Percentiles rank a stretch among this genome's conserved stretches.
phyloP scores from a whole-genome alignment of 1,140 invertebrate species.

The Triops longicaudatus region DNA sequence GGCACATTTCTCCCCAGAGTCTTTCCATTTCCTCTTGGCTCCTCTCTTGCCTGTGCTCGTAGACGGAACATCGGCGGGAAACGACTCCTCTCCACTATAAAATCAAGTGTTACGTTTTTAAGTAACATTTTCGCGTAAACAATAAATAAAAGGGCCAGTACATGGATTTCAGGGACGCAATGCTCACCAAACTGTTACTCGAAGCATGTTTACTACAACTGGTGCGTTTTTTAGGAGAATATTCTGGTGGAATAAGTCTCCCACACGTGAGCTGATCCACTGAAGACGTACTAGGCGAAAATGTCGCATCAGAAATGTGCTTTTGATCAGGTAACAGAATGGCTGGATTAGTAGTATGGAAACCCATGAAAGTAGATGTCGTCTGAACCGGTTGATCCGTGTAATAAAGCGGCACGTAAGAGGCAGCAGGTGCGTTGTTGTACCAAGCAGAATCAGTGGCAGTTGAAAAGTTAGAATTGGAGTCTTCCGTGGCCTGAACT shows the following conservation, averaged over 20 bases:
- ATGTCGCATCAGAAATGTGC: background rate
- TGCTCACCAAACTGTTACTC: background rate
- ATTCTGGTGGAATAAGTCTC: background rate
- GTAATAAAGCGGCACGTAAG: background rate
- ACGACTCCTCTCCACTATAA: background rate
- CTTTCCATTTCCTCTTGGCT: background rate
- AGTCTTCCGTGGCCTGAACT: background rate
- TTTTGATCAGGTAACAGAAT: background rate
- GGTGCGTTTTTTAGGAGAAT: background rate
- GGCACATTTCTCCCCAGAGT: slow-evolving; percentile 1
- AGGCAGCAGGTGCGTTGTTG: background rate
- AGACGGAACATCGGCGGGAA: background rate
- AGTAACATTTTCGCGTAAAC: background rate
- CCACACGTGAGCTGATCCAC: background rate
- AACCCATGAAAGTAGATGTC: background rate
- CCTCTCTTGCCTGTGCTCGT: background rate
- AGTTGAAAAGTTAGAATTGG: background rate
- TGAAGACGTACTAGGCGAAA: background rate
- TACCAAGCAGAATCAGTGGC: background rate
- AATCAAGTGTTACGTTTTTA: background rate
- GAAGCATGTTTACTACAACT: background rate
- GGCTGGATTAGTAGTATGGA: background rate
- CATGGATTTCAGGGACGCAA: background rate
- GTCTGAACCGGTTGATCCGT: background rate
- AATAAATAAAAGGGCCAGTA: background rate